These are phyloP conservation scores for Zonotrichia leucophrys DNA, from an alignment of 2,113 vertebrate genomes.

Conservation along the genomic window DNA sequence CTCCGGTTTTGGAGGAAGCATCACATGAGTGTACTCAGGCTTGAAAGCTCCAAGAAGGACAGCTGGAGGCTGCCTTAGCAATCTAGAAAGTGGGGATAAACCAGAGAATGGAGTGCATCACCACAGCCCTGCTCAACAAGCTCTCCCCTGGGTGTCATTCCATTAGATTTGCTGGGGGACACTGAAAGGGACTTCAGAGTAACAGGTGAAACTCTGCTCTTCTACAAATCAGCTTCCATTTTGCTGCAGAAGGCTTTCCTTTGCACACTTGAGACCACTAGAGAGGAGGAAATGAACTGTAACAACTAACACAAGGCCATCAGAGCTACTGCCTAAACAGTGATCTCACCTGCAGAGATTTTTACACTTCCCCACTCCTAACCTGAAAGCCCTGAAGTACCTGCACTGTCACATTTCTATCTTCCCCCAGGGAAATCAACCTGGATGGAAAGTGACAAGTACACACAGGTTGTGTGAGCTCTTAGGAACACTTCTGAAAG, in stretches of 20 bases:
- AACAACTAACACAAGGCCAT: background rate
- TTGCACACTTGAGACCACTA: background rate
- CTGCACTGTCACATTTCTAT: background rate
- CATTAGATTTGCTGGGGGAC: background rate
- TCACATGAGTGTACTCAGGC: background rate
- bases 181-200: background rate
- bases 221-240: background rate
- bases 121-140: background rate
- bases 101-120: background rate
- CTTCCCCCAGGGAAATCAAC: background rate
- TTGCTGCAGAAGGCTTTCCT: background rate
- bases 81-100: background rate
- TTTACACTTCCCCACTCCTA: background rate
- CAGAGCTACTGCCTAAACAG: background rate
- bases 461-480: background rate
- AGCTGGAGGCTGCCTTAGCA: background rate
- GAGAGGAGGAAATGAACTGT: background rate
- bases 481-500: background rate
- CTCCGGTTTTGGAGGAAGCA: background rate
- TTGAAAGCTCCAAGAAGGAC: background rate
- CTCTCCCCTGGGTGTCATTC: background rate
- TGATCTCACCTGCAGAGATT: background rate
- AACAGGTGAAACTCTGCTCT: background rate
- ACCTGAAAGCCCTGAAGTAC: background rate
- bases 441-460: background rate